These are phyloP conservation scores for Ochropleura plecta DNA, from an alignment of 2,888 invertebrate species.

Conservation along the genomic window DNA sequence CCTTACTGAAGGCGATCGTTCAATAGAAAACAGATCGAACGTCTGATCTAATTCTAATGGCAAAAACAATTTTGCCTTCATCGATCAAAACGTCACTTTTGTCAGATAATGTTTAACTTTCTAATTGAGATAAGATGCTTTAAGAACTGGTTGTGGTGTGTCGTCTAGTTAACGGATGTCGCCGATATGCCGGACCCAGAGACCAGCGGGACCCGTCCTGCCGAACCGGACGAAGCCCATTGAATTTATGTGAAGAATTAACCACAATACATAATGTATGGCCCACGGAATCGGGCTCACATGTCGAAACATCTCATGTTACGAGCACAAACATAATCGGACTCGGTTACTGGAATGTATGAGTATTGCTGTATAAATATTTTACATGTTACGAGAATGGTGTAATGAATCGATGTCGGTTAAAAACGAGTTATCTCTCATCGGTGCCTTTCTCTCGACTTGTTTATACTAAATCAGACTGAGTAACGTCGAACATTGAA, in stretches of 20 bases:
- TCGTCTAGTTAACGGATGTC: slow-evolving; percentile 72
- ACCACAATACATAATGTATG: slow-evolving; percentile 63
- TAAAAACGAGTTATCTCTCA: slow-evolving; percentile 72
- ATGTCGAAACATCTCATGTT: slow-evolving; percentile 68
- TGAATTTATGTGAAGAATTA: slow-evolving; percentile 74
- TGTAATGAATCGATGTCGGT: slow-evolving; percentile 68
- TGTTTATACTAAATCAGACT: slow-evolving; percentile 79
- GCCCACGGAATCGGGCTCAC: slow-evolving; percentile 66
- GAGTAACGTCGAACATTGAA: slow-evolving; percentile 76
- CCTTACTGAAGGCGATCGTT: slow-evolving; percentile 44
- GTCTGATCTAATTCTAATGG: slow-evolving; percentile 63
- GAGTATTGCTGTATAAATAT: slow-evolving; percentile 64
- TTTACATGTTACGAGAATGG: slow-evolving; percentile 65
- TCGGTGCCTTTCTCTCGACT: slow-evolving; percentile 70
- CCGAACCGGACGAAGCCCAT: slow-evolving; percentile 69
- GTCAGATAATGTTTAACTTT: slow-evolving; percentile 78
- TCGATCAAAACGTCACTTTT: slow-evolving; percentile 77
- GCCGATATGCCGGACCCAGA: slow-evolving; percentile 45
- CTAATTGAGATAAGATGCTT: slow-evolving; percentile 78
- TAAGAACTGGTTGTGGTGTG: slow-evolving; percentile 70
- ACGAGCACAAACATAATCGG: slow-evolving; percentile 69
- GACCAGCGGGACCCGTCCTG: slow-evolving; percentile 50
- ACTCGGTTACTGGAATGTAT: slow-evolving; percentile 65
- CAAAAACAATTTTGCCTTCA: slow-evolving; percentile 69
- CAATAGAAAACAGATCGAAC: slow-evolving; percentile 43